phyloP scores from a whole-genome alignment of 2,888 invertebrate species.

The Neuroscelio doddi region DNA sequence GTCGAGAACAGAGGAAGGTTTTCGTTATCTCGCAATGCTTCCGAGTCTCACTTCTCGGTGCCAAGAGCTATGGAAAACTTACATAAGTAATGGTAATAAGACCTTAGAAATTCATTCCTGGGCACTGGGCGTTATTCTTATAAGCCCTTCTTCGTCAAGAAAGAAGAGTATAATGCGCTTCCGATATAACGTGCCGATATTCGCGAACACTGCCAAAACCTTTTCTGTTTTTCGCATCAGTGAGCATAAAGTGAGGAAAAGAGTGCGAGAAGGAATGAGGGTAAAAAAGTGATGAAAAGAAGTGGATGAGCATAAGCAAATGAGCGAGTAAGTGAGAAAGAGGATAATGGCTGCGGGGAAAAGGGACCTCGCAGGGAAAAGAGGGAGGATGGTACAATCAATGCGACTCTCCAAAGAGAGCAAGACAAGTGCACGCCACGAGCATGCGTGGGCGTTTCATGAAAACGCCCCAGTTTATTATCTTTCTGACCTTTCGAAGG shows the following conservation, averaged over 20 bases:
- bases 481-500: conserved; percentile 28
- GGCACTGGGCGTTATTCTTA: conserved; percentile 5
- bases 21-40: conserved; percentile 7
- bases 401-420: conserved; percentile 41
- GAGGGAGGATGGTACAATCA: conserved; percentile 40
- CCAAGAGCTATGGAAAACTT: conserved; percentile 11
- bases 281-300: background rate
- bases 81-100: conserved; percentile 27
- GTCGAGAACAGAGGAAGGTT: conserved; percentile 3
- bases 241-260: conserved; percentile 13
- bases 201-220: conserved; percentile 17
- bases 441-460: conserved; percentile 45
- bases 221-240: conserved; percentile 19
- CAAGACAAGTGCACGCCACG: conserved; percentile 33
- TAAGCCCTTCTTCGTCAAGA: conserved; percentile 7
- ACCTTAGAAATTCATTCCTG: conserved; percentile 24
- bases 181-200: conserved; percentile 19
- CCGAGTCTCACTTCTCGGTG: background rate
- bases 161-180: too few relatives aligned
- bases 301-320: background rate
- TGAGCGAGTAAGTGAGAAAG: conserved; percentile 20
- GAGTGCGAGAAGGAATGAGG: background rate
- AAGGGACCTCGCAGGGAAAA: conserved; percentile 13
- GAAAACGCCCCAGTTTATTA: conserved; percentile 47
- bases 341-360: conserved; percentile 3